Evolutionary conservation across 2,797 vertebrate species (phyloP).

Genomic region (Amazonetta brasiliensis): DNA sequence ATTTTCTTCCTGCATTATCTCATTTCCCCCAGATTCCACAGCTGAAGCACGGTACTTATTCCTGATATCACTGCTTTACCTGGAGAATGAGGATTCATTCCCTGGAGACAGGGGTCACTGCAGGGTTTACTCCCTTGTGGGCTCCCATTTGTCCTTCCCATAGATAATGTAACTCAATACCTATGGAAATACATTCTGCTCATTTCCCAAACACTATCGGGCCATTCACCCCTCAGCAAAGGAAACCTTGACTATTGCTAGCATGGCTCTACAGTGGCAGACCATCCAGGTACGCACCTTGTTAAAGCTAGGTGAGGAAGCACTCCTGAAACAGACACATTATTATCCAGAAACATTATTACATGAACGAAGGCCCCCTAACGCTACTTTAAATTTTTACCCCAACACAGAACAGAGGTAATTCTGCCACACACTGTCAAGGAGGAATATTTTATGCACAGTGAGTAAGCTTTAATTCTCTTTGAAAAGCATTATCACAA

Average conservation of each 20-base stretch:
- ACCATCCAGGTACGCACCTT: neutral
- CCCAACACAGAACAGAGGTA: too few relatives aligned
- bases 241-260: neutral
- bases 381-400: too few relatives aligned
- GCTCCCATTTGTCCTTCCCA: neutral
- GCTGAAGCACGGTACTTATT: neutral
- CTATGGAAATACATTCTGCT: neutral
- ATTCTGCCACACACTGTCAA: too few relatives aligned
- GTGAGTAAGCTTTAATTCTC: too few relatives aligned
- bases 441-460: too few relatives aligned
- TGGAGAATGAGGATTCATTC: neutral
- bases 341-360: too few relatives aligned
- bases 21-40: neutral
- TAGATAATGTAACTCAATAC: neutral
- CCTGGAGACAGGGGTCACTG: neutral
- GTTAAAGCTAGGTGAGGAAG: neutral
- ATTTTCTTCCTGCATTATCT: neutral
- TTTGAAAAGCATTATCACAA: too few relatives aligned
- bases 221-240: neutral
- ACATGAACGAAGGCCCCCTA: too few relatives aligned
- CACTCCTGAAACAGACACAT: too few relatives aligned
- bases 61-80: neutral
- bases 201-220: neutral
- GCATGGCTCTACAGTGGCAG: neutral
- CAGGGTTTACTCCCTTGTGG: neutral